A percentile compares a stretch with the other conserved stretches of the same genome.
Conservation (phyloP, 2,113 vertebrate species). For the Proteles cristata region DNA sequence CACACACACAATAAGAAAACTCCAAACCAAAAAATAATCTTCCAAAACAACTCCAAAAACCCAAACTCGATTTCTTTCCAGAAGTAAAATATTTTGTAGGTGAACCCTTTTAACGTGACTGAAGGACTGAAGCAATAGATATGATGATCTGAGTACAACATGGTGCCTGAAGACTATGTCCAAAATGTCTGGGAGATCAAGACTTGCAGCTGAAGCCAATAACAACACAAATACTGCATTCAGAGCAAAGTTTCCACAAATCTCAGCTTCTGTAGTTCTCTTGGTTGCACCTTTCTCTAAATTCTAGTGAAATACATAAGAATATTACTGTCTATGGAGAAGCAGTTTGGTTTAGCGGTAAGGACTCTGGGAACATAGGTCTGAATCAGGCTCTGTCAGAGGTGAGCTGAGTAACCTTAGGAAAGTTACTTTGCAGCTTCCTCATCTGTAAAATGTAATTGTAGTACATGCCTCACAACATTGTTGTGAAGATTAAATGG, state of each 20-base stretch:
- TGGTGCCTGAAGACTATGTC: neutral
- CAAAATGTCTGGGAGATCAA: neutral
- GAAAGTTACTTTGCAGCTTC: neutral
- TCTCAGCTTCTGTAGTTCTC: neutral
- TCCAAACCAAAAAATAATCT: neutral
- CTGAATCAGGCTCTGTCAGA: neutral
- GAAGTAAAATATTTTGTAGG: neutral
- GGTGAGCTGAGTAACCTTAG: neutral
- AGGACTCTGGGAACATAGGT: neutral
- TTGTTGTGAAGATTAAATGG: neutral
- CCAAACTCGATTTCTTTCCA: slow-evolving; percentile 19
- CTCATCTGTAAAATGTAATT: neutral
- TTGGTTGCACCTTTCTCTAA: neutral
- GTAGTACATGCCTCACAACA: neutral
- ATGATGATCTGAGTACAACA: neutral
- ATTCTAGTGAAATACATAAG: neutral
- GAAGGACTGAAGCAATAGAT: neutral
- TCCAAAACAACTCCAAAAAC: neutral
- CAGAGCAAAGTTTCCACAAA: neutral
- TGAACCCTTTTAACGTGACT: neutral
- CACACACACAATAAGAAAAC: neutral
- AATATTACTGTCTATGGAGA: neutral
- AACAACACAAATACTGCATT: neutral
- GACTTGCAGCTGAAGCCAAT: neutral
- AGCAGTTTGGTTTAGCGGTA: neutral